Conservation (phyloP, 2,113 vertebrate species). For the Eupsittula cactorum region DNA sequence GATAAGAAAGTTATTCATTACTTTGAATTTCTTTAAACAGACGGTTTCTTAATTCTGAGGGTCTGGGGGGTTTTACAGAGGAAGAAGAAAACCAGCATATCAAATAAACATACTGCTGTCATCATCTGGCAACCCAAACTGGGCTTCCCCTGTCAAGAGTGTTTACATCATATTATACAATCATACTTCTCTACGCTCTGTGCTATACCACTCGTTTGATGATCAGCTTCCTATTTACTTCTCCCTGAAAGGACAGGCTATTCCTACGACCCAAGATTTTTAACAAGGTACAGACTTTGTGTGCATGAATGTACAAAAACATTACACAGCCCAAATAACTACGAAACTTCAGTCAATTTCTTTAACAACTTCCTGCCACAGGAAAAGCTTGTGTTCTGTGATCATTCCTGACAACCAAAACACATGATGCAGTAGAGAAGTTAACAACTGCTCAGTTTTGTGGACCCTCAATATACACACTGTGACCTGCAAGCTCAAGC, state of each 20-base stretch:
- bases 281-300: background rate
- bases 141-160: background rate
- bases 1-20: background rate
- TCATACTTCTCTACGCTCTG: background rate
- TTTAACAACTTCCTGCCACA: background rate
- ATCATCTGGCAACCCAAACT: background rate
- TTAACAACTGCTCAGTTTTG: rapidly evolving
- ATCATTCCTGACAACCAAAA: background rate
- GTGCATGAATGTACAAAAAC: background rate
- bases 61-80: rapidly evolving
- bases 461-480: background rate
- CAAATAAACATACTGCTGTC: background rate
- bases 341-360: background rate
- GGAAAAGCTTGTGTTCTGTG: background rate
- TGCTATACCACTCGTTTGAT: background rate
- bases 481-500: background rate
- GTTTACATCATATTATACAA: background rate
- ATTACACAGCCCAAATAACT: background rate
- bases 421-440: background rate
- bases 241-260: background rate
- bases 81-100: background rate
- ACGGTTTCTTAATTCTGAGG: background rate
- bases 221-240: background rate
- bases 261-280: background rate
- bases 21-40: background rate